Evolutionary conservation across 2,888 invertebrate genomes (phyloP).

Genomic region (Machimus rusticus): DNA sequence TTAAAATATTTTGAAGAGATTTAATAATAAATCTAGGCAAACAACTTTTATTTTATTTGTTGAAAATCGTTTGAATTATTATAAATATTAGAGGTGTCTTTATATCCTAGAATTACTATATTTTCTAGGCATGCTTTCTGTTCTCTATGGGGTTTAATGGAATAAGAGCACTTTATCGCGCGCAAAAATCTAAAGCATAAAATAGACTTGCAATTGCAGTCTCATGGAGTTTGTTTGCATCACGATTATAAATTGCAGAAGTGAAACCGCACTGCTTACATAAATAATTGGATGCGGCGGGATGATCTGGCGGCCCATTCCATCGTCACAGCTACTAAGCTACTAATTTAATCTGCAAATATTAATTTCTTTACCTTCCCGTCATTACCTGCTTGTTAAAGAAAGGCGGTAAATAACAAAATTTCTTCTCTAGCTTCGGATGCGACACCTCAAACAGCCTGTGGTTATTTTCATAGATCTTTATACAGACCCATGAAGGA

Average conservation of each 20-base stretch:
- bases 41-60: no score
- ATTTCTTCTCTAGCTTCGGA: neutral
- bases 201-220: neutral
- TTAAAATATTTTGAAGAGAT: no score
- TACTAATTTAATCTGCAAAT: constrained; percentile 7
- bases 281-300: neutral
- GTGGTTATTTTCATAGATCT: neutral
- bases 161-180: neutral
- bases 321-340: neutral
- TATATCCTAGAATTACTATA: neutral
- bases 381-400: neutral
- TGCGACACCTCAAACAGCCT: neutral
- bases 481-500: neutral
- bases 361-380: constrained; percentile 2
- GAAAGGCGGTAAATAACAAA: neutral
- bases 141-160: neutral
- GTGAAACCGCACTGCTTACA: neutral
- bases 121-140: neutral
- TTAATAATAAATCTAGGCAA: no score
- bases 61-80: no score
- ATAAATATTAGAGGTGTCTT: no score
- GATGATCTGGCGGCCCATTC: neutral
- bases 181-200: neutral
- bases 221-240: neutral
- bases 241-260: neutral